Evolutionary conservation across 2,113 vertebrate genomes (phyloP), one percentile per base, ranked within the genome.

Genomic region (Siniperca knerii): DNA sequence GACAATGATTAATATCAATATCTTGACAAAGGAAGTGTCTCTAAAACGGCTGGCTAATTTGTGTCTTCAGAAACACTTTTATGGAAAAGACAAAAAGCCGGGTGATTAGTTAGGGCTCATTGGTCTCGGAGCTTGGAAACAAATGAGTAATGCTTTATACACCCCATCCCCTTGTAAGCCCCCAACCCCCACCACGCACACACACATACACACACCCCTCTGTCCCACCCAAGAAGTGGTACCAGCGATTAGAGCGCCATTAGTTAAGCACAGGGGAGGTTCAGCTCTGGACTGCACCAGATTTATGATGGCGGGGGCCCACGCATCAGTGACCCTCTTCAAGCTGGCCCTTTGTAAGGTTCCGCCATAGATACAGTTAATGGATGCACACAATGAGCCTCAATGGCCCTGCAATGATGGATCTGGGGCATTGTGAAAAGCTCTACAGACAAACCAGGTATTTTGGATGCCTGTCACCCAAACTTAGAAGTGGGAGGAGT

Each of bases 321-420:
- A 94, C 68, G 87, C 94, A 92, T 91, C 86, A 81, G 80, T 92
- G 92, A 94, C 92, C 92, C 89, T 91, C 90, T 92, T 92, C 88
- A 93, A 75, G 88, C 80, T 73, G 87, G 84, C 82, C 84, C 82
- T 91, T 93, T 94, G 93, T 94, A 88, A 92, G 90, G 60, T 73
- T 90, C 87, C 82, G 72, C 83, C 86, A 87, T 82, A 85, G 87
- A 89, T 90, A 87, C 85, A 90, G 90, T 91, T 94, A 95, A 95
- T 94, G 93, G 92, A 92, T 90, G 88, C 82, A 72, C 83, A 90
- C 90, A 93, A 89, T 91, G 90, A 86, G 89, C 89, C 86, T 90
- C 90, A 81, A 77, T 91, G 92, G 92, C 90, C 84, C 80, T 40
- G 83, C 82, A 62, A 87, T 92, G 93, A 95, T 93, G 90, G 91